Percentiles rank a stretch among this genome's conserved stretches.
Evolutionary conservation across 64 coral and sea anemone species (phyloP).

Genomic region (Catalaphyllia jardinei): DNA sequence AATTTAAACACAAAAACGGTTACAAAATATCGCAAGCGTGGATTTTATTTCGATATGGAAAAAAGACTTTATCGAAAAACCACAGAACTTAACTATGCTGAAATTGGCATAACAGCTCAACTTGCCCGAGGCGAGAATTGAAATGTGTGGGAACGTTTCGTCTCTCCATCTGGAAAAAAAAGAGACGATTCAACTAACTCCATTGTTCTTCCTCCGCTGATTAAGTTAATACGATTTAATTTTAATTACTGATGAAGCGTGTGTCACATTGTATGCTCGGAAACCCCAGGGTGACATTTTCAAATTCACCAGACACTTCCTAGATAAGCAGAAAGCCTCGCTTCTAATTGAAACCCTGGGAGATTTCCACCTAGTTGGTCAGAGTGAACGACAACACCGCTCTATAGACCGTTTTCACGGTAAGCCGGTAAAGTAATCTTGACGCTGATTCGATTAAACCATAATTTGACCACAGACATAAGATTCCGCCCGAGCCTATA

Average conservation of each 20-base stretch:
- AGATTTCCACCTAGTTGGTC: slow-evolving; percentile 41
- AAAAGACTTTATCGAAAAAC: neutral
- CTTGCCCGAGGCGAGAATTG: slow-evolving; percentile 64
- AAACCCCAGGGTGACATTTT: slow-evolving; percentile 65
- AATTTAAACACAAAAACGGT: slow-evolving; percentile 36
- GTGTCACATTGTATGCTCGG: slow-evolving; percentile 66
- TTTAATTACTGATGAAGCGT: slow-evolving; percentile 92
- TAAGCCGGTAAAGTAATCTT: neutral
- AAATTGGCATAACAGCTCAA: slow-evolving; percentile 10
- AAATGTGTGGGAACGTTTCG: slow-evolving; percentile 87
- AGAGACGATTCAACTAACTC: slow-evolving; percentile 46
- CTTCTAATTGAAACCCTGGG: slow-evolving; percentile 68
- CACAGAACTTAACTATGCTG: slow-evolving; percentile 35
- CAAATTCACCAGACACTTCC: slow-evolving; percentile 86
- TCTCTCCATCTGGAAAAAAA: slow-evolving; percentile 69
- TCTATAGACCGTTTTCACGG: neutral
- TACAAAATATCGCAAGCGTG: slow-evolving; percentile 27
- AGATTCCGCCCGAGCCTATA: slow-evolving; percentile 6
- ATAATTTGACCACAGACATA: slow-evolving; percentile 38
- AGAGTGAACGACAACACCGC: neutral
- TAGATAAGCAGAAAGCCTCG: slow-evolving; percentile 52
- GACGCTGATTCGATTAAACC: neutral
- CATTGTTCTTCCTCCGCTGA: slow-evolving; percentile 68
- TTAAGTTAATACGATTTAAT: slow-evolving; percentile 94
- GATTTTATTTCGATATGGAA: neutral